Conservation (phyloP, 2,113 vertebrate genomes). For the Tautogolabrus adspersus region DNA sequence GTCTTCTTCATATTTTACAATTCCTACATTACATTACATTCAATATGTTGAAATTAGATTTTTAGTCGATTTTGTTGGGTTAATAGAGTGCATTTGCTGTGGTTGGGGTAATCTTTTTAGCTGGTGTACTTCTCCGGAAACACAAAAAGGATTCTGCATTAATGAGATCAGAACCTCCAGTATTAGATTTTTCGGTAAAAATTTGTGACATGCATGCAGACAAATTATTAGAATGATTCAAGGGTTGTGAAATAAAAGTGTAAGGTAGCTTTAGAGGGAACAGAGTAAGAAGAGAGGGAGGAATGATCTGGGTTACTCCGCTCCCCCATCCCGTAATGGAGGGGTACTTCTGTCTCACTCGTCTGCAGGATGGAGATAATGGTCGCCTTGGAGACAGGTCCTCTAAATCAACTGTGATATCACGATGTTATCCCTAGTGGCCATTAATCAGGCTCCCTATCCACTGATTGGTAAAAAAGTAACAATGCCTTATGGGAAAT, state of each 20-base stretch:
- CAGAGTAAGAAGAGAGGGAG: not conserved
- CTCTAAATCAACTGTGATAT: constrained; percentile 45
- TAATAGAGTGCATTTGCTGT: not conserved
- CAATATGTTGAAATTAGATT: not conserved
- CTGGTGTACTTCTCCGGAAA: not conserved
- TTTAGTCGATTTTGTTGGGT: not conserved
- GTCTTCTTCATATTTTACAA: not conserved
- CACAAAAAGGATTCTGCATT: not conserved
- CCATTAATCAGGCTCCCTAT: constrained; percentile 26
- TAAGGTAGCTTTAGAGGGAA: not conserved
- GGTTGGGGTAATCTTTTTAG: not conserved
- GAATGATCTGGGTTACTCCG: not conserved
- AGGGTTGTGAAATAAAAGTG: constrained; percentile 34
- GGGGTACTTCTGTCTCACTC: constrained; percentile 27
- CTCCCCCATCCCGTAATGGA: constrained; percentile 1
- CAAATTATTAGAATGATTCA: constrained; percentile 29
- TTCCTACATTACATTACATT: not conserved
- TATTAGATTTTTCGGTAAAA: not conserved
- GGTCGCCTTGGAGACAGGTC: constrained; percentile 43
- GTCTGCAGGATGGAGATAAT: constrained; percentile 49
- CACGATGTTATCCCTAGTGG: not conserved
- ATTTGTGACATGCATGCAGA: too few species aligned
- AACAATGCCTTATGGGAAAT: constrained; percentile 14
- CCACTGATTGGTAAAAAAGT: constrained; percentile 14
- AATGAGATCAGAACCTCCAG: not conserved